Conservation (phyloP, 2,888 invertebrate genomes). For the Girardia tigrina region DNA sequence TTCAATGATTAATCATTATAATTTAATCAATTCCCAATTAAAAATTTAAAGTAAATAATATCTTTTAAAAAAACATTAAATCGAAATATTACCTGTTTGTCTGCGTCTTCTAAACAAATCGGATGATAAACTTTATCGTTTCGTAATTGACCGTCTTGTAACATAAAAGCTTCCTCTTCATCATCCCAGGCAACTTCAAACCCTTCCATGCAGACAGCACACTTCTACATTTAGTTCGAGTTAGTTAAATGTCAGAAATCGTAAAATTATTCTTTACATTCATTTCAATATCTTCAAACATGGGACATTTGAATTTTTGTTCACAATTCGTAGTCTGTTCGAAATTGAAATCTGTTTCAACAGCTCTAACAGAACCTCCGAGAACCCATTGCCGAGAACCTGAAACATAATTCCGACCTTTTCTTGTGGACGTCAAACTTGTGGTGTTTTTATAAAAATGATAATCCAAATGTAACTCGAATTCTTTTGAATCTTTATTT, state of each 20-base stretch:
- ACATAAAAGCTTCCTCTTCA: slow-evolving; percentile 91
- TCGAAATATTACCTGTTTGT: slow-evolving; percentile 32
- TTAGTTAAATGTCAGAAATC: background rate
- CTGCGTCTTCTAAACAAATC: slow-evolving; percentile 35
- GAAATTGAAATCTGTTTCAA: slow-evolving; percentile 17
- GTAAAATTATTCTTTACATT: slow-evolving; percentile 26
- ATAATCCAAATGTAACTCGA: slow-evolving; percentile 87
- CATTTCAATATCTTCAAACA: slow-evolving; percentile 20
- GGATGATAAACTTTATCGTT: slow-evolving; percentile 36
- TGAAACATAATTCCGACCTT: slow-evolving; percentile 34
- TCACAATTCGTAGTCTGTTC: background rate
- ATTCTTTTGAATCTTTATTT: slow-evolving; percentile 64
- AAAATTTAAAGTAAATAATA: too few species aligned
- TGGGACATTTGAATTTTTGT: slow-evolving; percentile 21
- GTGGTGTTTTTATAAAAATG: slow-evolving; percentile 61
- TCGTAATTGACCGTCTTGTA: slow-evolving; percentile 63
- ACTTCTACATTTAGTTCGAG: slow-evolving; percentile 52
- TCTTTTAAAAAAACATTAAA: too few species aligned
- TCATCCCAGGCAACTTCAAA: slow-evolving; percentile 91
- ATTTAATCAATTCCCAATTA: too few species aligned
- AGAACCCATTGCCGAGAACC: slow-evolving; percentile 36
- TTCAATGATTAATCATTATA: too few species aligned
- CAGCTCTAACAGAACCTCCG: slow-evolving; percentile 36
- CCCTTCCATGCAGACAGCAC: slow-evolving; percentile 76
- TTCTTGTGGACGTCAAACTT: slow-evolving; percentile 25